These are phyloP conservation scores for Oryzias woworae DNA, from an alignment of 2,113 vertebrate genomes.

Conservation along the genomic window DNA sequence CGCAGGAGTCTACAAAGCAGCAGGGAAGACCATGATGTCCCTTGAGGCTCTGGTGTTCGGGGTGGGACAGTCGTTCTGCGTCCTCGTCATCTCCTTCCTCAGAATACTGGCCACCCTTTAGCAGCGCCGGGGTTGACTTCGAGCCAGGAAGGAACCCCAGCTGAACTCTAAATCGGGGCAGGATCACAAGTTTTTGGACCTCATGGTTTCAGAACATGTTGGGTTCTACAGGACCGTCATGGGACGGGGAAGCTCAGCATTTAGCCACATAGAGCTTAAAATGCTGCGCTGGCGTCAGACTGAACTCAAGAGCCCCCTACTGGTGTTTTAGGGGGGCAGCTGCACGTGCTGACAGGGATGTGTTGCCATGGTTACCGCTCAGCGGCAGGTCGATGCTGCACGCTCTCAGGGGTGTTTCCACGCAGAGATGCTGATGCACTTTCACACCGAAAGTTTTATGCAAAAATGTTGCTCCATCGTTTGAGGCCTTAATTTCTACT, in stretches of 20 bases:
- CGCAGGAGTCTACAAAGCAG: conserved; percentile 95
- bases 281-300: too few relatives aligned
- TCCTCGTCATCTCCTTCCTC: conserved; percentile 90
- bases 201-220: too few relatives aligned
- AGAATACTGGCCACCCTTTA: conserved; percentile 93
- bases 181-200: too few relatives aligned
- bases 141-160: background rate
- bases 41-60: conserved; percentile 91
- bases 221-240: too few relatives aligned
- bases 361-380: conserved; percentile 10
- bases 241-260: too few relatives aligned
- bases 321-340: too few relatives aligned
- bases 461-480: conserved; percentile 35
- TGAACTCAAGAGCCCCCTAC: too few relatives aligned
- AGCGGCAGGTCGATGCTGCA: conserved; percentile 25
- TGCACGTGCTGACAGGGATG: background rate
- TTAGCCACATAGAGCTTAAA: too few relatives aligned
- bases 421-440: background rate
- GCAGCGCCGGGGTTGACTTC: conserved; percentile 35
- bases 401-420: conserved; percentile 34
- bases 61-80: conserved; percentile 91
- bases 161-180: background rate
- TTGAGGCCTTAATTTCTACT: conserved; percentile 54
- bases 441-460: conserved; percentile 32
- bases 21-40: conserved; percentile 92